Evolutionary conservation across 2,113 vertebrate species (phyloP), one percentile per base, ranked within the genome.

Genomic region (Henicopernis longicauda): DNA sequence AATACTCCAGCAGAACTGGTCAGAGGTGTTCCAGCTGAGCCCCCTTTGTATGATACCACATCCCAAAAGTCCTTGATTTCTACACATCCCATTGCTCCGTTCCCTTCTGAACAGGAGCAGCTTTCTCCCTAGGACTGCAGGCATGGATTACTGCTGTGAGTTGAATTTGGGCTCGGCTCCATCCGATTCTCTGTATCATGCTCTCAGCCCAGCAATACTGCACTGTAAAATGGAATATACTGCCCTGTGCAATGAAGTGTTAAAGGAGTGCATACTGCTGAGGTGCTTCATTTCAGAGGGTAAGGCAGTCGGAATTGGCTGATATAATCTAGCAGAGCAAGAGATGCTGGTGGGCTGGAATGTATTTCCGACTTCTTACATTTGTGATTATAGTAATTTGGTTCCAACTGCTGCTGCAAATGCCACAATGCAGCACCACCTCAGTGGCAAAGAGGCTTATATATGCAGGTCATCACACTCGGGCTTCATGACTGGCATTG

Each of bases 241-340:
- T 16, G 63, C 70, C 47, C 65, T 3, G 38, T 12, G 49, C 59
- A 6, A 15, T 4, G 34, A 11, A 9, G 59, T 2, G 44, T 29
- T 11, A 10, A 3, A 6, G 44, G 23, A 29, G 17, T 1, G 3
- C 1, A 1, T 26, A 3, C 29, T 20, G 27, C 62, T 7, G 40
- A 23, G 70, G 42, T 15, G 58, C 54, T 29, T 55, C 47, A 3
- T 45, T n/a, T 27, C 21, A 10, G 29, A 29, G 29, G 23, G 47
- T 3, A 19, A 21, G 26, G 62, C 44, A 25, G 31, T 10, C 57
- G 5, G n/a, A 19, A 13, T 2, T 6, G 69, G 52, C 63, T 4
- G n/a, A 32, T 16, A 13, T 5, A 6, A 4, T 5, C 7, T 2
- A 26, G 36, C 79, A 32, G 54, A 50, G 59, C 7, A 16, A 14